Evolutionary conservation across 2,888 invertebrate genomes (phyloP).

Genomic region (Aethes cnicana): DNA sequence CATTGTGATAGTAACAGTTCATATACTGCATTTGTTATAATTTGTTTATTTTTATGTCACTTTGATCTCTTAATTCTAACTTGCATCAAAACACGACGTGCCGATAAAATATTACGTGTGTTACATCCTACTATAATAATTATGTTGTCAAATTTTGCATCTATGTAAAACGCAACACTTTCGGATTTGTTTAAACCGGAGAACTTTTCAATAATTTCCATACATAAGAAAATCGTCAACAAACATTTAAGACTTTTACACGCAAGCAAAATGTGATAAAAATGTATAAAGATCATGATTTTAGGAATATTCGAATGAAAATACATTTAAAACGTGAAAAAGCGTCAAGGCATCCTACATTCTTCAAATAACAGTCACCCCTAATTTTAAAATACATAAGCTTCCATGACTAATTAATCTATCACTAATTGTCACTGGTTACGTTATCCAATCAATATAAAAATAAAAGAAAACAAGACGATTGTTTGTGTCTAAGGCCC

Average conservation of each 20-base stretch:
- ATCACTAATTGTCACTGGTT: slow-evolving; percentile 13
- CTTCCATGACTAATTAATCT: slow-evolving; percentile 9
- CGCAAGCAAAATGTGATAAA: slow-evolving; percentile 21
- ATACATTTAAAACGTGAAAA: slow-evolving; percentile 20
- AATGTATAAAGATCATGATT: slow-evolving; percentile 15
- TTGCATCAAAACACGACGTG: slow-evolving; percentile 52
- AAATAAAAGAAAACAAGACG: slow-evolving; percentile 22
- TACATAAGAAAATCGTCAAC: slow-evolving; percentile 21
- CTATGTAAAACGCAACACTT: slow-evolving; percentile 22
- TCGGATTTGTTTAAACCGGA: slow-evolving; percentile 1
- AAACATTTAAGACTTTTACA: slow-evolving; percentile 17
- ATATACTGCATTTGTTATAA: slow-evolving; percentile 26
- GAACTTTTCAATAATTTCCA: background rate
- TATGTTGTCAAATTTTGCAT: slow-evolving; percentile 15
- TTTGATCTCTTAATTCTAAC: slow-evolving; percentile 36
- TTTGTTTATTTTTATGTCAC: slow-evolving; percentile 25
- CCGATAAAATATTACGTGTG: slow-evolving; percentile 44
- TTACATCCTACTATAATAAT: slow-evolving; percentile 20
- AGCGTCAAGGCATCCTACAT: slow-evolving; percentile 5
- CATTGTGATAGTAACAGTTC: slow-evolving; percentile 24
- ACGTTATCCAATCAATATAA: slow-evolving; percentile 20
- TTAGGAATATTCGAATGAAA: slow-evolving; percentile 11
- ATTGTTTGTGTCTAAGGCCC: slow-evolving; percentile 7
- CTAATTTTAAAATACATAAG: slow-evolving; percentile 18
- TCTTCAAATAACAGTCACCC: slow-evolving; percentile 19